A percentile compares a stretch with the other conserved stretches of the same genome.
These are phyloP conservation scores for Celastrina argiolus DNA, from an alignment of 2,888 invertebrate species.

Conservation along the genomic window DNA sequence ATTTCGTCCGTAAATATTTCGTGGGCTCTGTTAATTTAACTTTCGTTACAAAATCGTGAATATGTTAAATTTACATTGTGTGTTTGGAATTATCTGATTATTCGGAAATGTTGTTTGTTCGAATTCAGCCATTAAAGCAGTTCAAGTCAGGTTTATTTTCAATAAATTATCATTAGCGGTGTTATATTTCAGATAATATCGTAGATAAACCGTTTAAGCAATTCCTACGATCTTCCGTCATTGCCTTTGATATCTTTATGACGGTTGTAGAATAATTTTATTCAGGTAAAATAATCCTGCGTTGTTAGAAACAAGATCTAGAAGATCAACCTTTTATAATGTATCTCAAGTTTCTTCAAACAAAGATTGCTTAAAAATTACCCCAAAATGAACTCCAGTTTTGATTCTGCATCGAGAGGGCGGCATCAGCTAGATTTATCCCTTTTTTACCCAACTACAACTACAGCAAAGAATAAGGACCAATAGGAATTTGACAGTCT, in stretches of 20 bases:
- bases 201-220: constrained; percentile 12
- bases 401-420: no score
- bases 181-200: constrained; percentile 5
- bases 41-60: constrained; percentile 22
- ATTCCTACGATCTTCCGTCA: constrained; percentile 5
- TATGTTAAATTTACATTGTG: constrained; percentile 20
- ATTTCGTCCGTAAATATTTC: not conserved
- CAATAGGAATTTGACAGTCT: no score
- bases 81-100: constrained; percentile 17
- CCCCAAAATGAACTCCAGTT: no score
- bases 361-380: not conserved
- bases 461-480: no score
- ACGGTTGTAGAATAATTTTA: not conserved
- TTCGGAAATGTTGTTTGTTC: constrained; percentile 5
- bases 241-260: not conserved
- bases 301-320: no score
- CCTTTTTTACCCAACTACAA: no score
- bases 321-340: no score
- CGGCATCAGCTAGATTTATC: no score
- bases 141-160: constrained; percentile 12
- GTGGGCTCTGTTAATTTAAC: constrained; percentile 13
- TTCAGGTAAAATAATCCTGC: not conserved
- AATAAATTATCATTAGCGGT: constrained; percentile 20
- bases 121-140: constrained; percentile 15
- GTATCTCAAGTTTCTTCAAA: not conserved